Base-by-base conservation (phyloP, 2,888 invertebrate species). In the Ophion ventricosus region DNA sequence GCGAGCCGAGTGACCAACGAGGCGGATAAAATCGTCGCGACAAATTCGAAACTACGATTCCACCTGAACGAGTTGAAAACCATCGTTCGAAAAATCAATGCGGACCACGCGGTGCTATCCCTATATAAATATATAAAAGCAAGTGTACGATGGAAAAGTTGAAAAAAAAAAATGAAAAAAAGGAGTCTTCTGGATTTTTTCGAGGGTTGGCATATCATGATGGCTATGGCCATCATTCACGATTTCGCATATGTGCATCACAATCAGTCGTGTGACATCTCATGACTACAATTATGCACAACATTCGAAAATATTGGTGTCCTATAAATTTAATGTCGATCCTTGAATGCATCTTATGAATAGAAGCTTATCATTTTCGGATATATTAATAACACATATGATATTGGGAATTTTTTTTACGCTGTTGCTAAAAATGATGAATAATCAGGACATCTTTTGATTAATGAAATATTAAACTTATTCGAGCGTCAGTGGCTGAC, bases 1-100 rank as follows among this genome's bases (percentile, higher is more conserved):
- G 43, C 40, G 49, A 77, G 64, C 56, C 57, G 79, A 75, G 69
- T 75, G 79, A 83, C 49, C 82, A 63, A 64, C 82, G 82, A 74
- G 82, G 61, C 74, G 29, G 40, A 56, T 35, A 70, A 75, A 83
- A 79, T 79, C 69, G 70, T 23, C 74, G 8, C 43, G 56, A 17
- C 57, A 49, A 74, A 83, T 74, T 73, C 69, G 69, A 56, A 23
- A 75, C 79, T 64, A 40, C 79, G 69, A 70, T 83, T 79, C 78
- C 69, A 57, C 43, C 57, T 64, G 74, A 72, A 49, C 70, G 74
- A 56, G 69, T 75, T 74, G 67, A 79, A 79, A 83, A 83, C 70
- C 70, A 23, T 56, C 29, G 43, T 67, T 57, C 69, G 40, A 49
- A 79, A 70, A 83, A 64, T 70, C 57, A 66, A 20, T 43, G 26